Evolutionary conservation across 2,888 invertebrate genomes (phyloP), one percentile per base, ranked within the genome.

Genomic region (Malthinus seriepunctatus): DNA sequence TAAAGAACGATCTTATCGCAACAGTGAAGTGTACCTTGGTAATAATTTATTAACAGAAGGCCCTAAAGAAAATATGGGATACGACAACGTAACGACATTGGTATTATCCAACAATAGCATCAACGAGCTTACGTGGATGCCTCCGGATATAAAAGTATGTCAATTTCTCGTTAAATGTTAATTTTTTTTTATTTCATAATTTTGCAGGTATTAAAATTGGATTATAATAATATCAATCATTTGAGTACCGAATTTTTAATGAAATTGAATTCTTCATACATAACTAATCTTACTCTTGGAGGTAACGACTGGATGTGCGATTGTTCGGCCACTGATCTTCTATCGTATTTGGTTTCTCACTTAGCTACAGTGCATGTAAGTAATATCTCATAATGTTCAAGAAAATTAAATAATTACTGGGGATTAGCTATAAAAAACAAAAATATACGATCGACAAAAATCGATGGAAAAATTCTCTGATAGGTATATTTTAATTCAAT

Each of bases 291-390:
- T 12, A 75, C 75, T 5, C 72, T 86, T 8, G 73, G 80, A 34
- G 71, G 76, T 37, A 88, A 88, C 73, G 84, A 84, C 1, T 87
- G 86, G 86, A 69, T 67, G 4, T 88, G 88, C 69, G 79, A 83
- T 63, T 88, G 87, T 69, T 73, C 77, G 0, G 72, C 82, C 0
- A 73, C 73, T n/a, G 73, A 79, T 32, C 75, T 86, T 1, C 56
- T 56, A 8, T 44, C 46, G 6, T 63, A 63, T 51, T 11, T 73
- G 80, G 8, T 70, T 69, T 34, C 82, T 81, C 64, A 68, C 83
- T 12, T 81, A 79, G 50, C 67, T 69, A 2, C 72, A 71, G 67
- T 65, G 59, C 65, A 71, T 69, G 76, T 76, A 66, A 62, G 62
- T 48, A 35, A 23, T n/a, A n/a, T n/a, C n/a, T n/a, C n/a, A n/a